A percentile compares a stretch with the other conserved stretches of the same genome.
phyloP scores from a whole-genome alignment of 2,113 vertebrate genomes.

The Triplophysa rosa region DNA sequence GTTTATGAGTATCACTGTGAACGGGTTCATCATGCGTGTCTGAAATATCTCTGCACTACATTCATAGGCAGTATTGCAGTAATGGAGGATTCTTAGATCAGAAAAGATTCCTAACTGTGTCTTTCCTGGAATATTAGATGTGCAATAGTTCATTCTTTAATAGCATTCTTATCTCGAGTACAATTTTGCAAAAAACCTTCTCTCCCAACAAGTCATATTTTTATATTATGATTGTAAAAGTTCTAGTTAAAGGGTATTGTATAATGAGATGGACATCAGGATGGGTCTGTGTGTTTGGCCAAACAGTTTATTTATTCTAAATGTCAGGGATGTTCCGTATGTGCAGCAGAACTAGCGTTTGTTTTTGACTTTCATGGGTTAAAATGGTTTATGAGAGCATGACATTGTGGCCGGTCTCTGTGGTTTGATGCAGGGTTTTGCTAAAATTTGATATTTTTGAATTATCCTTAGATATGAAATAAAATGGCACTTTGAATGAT shows the following conservation, averaged over 20 bases:
- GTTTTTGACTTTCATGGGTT: constrained; percentile 51
- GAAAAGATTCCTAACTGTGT: constrained; percentile 51
- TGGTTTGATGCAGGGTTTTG: constrained; percentile 52
- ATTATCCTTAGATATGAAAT: constrained; percentile 64
- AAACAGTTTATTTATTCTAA: constrained; percentile 63
- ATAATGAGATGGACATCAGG: constrained; percentile 40
- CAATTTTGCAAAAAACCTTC: constrained; percentile 53
- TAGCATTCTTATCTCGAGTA: constrained; percentile 49
- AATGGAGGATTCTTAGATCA: constrained; percentile 43
- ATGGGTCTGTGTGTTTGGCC: constrained; percentile 37
- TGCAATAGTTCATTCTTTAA: constrained; percentile 73
- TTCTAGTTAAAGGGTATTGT: constrained; percentile 58
- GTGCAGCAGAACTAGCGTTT: constrained; percentile 57
- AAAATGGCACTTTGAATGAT: constrained; percentile 67
- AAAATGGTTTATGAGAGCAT: constrained; percentile 44
- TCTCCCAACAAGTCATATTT: constrained; percentile 67
- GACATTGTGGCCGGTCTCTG: constrained; percentile 46
- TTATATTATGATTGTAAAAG: constrained; percentile 61
- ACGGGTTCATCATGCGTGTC: constrained; percentile 40
- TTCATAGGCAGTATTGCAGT: constrained; percentile 44
- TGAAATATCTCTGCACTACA: constrained; percentile 42
- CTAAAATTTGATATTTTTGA: constrained; percentile 56
- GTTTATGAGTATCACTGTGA: constrained; percentile 52
- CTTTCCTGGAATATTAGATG: constrained; percentile 58
- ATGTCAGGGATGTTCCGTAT: constrained; percentile 57